These are phyloP conservation scores for Chromoteleia sp. DNA, from an alignment of 2,888 invertebrate species.

Conservation along the genomic window DNA sequence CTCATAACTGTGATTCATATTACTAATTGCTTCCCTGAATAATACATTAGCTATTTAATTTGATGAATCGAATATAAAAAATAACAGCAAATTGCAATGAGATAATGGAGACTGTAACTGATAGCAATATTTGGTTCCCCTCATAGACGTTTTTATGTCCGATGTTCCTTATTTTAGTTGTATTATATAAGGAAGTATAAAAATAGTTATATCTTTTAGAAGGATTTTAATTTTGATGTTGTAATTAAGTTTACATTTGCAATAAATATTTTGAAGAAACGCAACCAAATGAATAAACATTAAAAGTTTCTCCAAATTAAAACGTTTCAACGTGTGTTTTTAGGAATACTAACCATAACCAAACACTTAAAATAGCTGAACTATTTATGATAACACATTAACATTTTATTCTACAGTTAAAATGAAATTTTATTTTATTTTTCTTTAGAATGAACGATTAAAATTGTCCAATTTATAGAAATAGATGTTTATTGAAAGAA, in stretches of 20 bases:
- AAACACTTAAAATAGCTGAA: no score
- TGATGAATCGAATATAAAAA: conserved; percentile 49
- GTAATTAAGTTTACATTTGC: background rate
- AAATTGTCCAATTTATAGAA: no score
- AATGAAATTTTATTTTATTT: no score
- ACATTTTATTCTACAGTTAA: no score
- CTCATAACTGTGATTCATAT: conserved; percentile 61
- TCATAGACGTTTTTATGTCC: conserved; percentile 31
- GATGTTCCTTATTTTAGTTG: conserved; percentile 28
- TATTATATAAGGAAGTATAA: background rate
- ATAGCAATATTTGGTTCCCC: conserved; percentile 43
- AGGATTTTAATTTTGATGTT: background rate
- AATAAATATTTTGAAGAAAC: background rate
- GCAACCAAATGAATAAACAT: no score
- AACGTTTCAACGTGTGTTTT: background rate
- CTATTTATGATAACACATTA: no score
- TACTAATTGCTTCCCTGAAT: conserved; percentile 61
- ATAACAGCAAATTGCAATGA: conserved; percentile 42
- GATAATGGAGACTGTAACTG: conserved; percentile 46
- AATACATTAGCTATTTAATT: conserved; percentile 58
- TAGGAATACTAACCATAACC: background rate
- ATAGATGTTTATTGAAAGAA: no score
- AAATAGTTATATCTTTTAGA: background rate
- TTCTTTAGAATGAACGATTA: no score
- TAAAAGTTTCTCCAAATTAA: no score